These are phyloP conservation scores for Crypturellus undulatus DNA, from an alignment of 2,113 vertebrate genomes.

Conservation along the genomic window DNA sequence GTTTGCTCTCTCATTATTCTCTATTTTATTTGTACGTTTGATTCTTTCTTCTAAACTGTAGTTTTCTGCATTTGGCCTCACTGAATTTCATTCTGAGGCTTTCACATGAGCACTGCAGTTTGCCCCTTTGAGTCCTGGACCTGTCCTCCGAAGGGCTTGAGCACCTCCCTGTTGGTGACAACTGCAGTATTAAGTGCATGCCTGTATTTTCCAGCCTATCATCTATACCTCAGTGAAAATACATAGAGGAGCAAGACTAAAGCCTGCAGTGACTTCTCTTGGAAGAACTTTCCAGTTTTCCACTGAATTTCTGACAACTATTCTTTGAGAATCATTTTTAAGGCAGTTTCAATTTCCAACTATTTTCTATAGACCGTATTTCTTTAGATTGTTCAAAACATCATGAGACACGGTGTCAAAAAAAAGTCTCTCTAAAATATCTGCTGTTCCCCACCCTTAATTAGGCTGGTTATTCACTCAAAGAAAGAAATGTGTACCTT, in stretches of 20 bases:
- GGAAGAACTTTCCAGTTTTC: not conserved
- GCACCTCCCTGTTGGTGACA: accelerated
- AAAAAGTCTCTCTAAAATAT: not conserved
- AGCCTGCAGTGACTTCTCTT: not conserved
- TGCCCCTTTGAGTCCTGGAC: not conserved
- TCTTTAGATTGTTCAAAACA: not conserved
- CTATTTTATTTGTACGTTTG: not conserved
- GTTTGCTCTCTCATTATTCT: not conserved
- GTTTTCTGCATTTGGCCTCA: not conserved
- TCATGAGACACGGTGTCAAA: not conserved
- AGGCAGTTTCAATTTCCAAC: not conserved
- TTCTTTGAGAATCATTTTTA: not conserved
- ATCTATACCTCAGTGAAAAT: not conserved
- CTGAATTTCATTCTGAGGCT: not conserved
- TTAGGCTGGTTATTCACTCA: not conserved
- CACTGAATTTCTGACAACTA: not conserved
- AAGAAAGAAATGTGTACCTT: conserved; percentile 48
- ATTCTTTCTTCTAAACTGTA: not conserved
- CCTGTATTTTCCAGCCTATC: not conserved
- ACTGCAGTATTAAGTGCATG: not conserved
- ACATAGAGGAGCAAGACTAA: not conserved
- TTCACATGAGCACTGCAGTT: not conserved
- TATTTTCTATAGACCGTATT: not conserved
- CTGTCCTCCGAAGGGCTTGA: not conserved
- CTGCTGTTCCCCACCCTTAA: not conserved